Base-by-base conservation (phyloP, 2,797 vertebrate species). In the Chromis chromis region DNA sequence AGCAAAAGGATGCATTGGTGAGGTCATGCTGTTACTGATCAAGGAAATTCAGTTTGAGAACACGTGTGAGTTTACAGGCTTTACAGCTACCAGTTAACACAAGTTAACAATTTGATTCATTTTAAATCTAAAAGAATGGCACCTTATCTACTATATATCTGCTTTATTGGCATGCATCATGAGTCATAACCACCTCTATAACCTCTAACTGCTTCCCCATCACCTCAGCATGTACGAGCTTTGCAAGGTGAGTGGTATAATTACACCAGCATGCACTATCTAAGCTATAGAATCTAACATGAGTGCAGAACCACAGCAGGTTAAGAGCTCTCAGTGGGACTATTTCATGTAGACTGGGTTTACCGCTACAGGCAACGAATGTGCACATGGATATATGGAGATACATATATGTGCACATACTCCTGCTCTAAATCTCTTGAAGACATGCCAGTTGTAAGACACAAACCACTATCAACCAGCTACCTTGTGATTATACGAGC, bases 261-360 rank as follows among this genome's bases (percentile, higher is more conserved):
- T 79, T 74, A 83, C 55, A 64, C 42, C 54, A 33, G 57, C 61
- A 50, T 59, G 64, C 16, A 54, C 52, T 31, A 6, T 65, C 36
- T 21, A n/a, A 77, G 66, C 81, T 44, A 57, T 21, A 63, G 55
- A 39, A 52, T 62, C 65, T 53, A 25, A 68, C 50, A 52, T 27
- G 61, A 83, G 60, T 70, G 55, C 39, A 42, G 9, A 5, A 70
- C 86, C 70, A 71, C 71, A 65, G 72, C 16, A 66, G 84, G 76
- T 81, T 80, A 83, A 82, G 59, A 83, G 74, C 33, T 66, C 76
- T 84, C 70, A 71, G 74, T n/a, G 79, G 75, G 48, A 42, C 31
- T 17, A 27, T 54, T 82, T 80, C 66, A 74, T 70, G 64, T 49
- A 46, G 62, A 76, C 68, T 65, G n/a, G 64, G 50, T 81, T 65